Conservation (phyloP, 2,113 vertebrate genomes). For the Neolamprologus variostigma region DNA sequence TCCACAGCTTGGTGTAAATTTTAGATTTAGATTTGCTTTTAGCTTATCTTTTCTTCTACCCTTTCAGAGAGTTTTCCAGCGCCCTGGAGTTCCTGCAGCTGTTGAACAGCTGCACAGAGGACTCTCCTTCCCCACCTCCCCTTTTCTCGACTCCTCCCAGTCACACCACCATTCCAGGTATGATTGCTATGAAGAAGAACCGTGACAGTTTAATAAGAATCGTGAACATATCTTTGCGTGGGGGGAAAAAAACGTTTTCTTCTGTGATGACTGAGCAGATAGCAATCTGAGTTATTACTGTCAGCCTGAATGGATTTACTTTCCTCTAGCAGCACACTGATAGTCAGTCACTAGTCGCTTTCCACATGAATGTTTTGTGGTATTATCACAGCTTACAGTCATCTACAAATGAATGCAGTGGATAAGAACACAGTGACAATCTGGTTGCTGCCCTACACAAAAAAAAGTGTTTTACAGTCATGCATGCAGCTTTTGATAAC, state of each 20-base stretch:
- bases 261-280: not conserved
- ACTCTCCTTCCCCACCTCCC: conserved; percentile 54
- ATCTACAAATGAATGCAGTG: not conserved
- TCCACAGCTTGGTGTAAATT: not conserved
- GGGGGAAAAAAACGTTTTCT: not conserved
- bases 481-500: not conserved
- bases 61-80: conserved; percentile 81
- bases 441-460: not conserved
- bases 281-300: not conserved
- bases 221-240: not conserved
- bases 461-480: not conserved
- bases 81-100: conserved; percentile 88
- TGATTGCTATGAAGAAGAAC: not conserved
- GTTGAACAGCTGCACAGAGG: conserved; percentile 86
- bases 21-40: not conserved
- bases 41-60: not conserved
- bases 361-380: not conserved
- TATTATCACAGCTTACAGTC: not conserved
- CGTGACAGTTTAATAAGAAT: not conserved
- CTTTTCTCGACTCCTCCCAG: conserved; percentile 64
- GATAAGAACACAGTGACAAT: not conserved
- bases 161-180: conserved; percentile 67
- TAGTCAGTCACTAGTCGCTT: not conserved
- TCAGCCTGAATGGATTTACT: not conserved
- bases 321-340: not conserved